A percentile compares a stretch with the other conserved stretches of the same genome.
These are phyloP conservation scores for Callospermophilus lateralis DNA, from an alignment of 2,113 vertebrate genomes.

Conservation along the genomic window DNA sequence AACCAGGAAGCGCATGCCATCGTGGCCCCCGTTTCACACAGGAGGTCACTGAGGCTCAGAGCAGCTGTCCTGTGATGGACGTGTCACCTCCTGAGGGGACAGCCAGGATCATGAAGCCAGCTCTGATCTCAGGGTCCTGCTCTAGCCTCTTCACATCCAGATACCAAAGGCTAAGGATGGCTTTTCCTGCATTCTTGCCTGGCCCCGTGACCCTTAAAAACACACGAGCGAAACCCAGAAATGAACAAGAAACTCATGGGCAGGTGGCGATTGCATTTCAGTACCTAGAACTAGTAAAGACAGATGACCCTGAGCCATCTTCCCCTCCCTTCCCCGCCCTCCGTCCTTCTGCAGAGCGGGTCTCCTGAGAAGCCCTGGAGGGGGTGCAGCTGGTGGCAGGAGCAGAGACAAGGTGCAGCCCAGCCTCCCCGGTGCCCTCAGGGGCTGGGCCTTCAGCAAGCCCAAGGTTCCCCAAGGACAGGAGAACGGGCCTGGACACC, in stretches of 20 bases:
- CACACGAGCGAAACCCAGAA: too few species aligned
- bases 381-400: too few species aligned
- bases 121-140: neutral
- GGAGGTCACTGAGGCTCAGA: neutral
- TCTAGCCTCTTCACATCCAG: neutral
- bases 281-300: neutral
- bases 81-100: neutral
- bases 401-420: too few species aligned
- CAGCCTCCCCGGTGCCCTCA: too few species aligned
- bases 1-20: neutral
- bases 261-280: neutral
- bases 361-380: too few species aligned
- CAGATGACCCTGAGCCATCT: too few species aligned
- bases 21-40: too few species aligned
- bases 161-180: rapidly evolving
- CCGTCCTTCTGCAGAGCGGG: neutral
- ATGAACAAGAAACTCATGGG: neutral
- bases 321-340: too few species aligned
- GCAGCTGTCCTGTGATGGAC: neutral
- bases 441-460: neutral
- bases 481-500: neutral
- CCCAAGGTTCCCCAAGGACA: neutral
- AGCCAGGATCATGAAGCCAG: neutral
- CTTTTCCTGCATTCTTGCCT: neutral
- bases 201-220: too few species aligned